Evolutionary conservation across 2,888 invertebrate genomes (phyloP).

Genomic region (Rhagophthalmus giganteus): DNA sequence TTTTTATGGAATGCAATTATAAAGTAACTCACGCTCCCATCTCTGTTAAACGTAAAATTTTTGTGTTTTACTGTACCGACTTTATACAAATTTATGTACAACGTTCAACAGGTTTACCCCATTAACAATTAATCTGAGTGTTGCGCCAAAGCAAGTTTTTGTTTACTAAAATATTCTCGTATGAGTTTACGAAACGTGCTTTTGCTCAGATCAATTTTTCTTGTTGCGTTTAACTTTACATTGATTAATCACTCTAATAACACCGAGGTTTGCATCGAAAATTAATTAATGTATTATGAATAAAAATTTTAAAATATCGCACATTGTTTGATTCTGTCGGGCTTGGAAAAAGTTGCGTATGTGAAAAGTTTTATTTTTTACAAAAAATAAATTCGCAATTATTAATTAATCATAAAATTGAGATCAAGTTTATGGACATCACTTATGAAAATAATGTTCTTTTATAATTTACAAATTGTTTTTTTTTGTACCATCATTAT

Average conservation of each 20-base stretch:
- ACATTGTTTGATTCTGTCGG: no score
- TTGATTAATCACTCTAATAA: background rate
- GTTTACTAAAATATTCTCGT: conserved; percentile 4
- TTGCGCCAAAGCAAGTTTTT: conserved; percentile 10
- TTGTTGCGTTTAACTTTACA: conserved; percentile 1
- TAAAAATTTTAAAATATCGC: background rate
- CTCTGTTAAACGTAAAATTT: conserved; percentile 11
- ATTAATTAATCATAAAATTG: no score
- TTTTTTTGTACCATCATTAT: no score
- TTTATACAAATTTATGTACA: conserved; percentile 35
- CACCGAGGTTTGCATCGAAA: background rate
- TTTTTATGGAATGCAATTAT: conserved; percentile 16
- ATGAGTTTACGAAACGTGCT: conserved; percentile 2
- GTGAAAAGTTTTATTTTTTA: no score
- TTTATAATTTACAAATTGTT: no score
- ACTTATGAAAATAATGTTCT: no score
- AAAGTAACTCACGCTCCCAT: conserved; percentile 12
- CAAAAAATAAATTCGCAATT: no score
- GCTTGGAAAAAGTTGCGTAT: no score
- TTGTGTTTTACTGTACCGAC: conserved; percentile 19
- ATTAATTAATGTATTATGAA: background rate
- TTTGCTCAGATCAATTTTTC: conserved; percentile 4
- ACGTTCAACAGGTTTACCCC: conserved; percentile 41
- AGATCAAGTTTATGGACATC: no score
- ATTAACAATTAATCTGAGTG: conserved; percentile 40